Evolutionary conservation across 1,140 invertebrate species (phyloP), one percentile per base, ranked within the genome.

Genomic region (Macrotrachela quadricornifera): DNA sequence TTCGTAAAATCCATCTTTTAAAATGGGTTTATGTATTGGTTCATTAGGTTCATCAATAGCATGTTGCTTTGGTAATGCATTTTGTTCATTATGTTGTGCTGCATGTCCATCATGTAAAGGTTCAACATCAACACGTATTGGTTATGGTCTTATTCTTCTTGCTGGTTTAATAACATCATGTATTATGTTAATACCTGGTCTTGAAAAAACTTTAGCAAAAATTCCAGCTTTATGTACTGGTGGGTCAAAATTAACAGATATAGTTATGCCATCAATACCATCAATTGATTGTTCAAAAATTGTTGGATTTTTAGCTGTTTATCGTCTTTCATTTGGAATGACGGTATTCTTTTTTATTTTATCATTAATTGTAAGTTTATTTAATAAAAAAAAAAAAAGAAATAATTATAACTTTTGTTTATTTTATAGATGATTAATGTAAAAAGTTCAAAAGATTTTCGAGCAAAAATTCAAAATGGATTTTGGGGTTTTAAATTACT

Each of bases 401-500:
- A 30, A 30, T 30, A 30, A 30, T 2, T 30, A 30, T 8, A 30
- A n/a, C n/a, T n/a, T n/a, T n/a, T n/a, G n/a, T n/a, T n/a, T 30
- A 4, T 8, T 30, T 3, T 53, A 15, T 18, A 42, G 12, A 56
- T 49, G 57, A 21, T 52, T 3, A 43, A 50, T 46, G 57, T 51
- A 38, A 50, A 17, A 0, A 84, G 79, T 70, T 79, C 79, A 49
- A 92, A 80, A 59, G 94, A 99, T 77, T 79, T 81, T 39, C 72
- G 94, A 63, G 78, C 84, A 50, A 80, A 81, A 37, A 86, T 97
- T 63, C 94, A 99, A 73, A 97, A 97, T 77, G 92, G 92, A 59
- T 97, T 99, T 71, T 99, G 94, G 94, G 88, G 81, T 1, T 77
- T 97, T 56, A 99, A 99, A 66, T 90, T 88, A 66, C 63, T 97